A percentile compares a stretch with the other conserved stretches of the same genome.
Conservation (phyloP, 2,888 invertebrate species). For the Stramonita haemastoma region DNA sequence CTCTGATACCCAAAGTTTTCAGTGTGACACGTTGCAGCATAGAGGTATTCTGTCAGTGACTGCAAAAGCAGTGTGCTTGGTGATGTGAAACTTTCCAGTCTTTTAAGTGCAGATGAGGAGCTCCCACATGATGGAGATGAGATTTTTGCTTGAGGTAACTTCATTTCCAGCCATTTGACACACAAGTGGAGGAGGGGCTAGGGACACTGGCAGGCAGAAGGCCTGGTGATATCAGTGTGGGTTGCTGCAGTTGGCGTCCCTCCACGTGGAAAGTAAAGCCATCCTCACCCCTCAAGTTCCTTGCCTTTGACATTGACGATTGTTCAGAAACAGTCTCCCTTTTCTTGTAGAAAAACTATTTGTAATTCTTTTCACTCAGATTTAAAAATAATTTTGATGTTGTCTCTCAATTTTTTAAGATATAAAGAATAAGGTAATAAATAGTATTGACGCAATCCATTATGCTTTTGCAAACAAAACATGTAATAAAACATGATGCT, state of each 20-base stretch:
- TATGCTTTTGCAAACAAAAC: no score
- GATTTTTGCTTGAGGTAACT: conserved; percentile 14
- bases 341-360: no score
- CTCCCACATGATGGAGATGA: background rate
- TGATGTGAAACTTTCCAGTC: background rate
- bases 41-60: background rate
- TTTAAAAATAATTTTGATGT: no score
- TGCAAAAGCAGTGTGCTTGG: background rate
- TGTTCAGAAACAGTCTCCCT: no score
- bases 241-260: background rate
- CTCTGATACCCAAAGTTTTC: no score
- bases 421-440: no score
- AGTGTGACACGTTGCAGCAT: no score
- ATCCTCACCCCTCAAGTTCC: background rate
- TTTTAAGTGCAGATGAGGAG: background rate
- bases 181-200: background rate
- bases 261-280: background rate
- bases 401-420: no score
- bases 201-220: background rate
- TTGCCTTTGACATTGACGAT: no score
- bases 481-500: no score
- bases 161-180: conserved; percentile 19
- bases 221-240: background rate
- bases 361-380: no score
- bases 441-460: no score